Evolutionary conservation across 2,113 vertebrate species (phyloP), one percentile per base, ranked within the genome.

Genomic region (Gadus chalcogrammus): DNA sequence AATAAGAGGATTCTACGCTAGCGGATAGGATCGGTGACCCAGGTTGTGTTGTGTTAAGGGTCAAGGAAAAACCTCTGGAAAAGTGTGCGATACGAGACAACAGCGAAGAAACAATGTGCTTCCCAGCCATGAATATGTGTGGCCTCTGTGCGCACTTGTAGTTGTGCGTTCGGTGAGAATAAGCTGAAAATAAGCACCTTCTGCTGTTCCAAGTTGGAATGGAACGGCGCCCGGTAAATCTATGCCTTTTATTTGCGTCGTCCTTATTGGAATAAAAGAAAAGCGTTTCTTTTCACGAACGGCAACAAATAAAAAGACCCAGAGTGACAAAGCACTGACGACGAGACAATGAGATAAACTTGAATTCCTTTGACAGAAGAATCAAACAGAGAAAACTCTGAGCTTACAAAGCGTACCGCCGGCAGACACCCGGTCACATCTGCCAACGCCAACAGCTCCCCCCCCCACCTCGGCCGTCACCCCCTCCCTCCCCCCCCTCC

Each of bases 401-500:
- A 42, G 38, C 38, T 42, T 12, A 42, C 38, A 42, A 42, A 42
- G 5, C 5, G 9, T 42, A 3, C 38, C 11, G 11, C 38, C 9
- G 9, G 38, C 38, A 68, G 63, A 62, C 60, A 74, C 70, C 63
- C 38, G 79, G 67, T 42, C 74, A 68, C 75, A 82, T 80, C 79
- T 78, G 72, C 79, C 76, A 71, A 64, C 20, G 18, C 61, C 71
- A 62, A 48, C 42, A 48, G 42, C 42, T 9, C 42, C 5, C 42
- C 42, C 42, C 1, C 5, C 42, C 42, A 48, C 1, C 42, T 12
- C 6, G 20, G 20, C 20, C 20, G 20, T 20, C 20, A 1, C 20
- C 20, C 20, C 20, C 42, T 9, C 42, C 42, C 42, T 7, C 74
- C 75, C 77, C 77, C 71, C 64, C 59, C 60, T 31, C 53, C 60